Conservation (phyloP, 2,113 vertebrate species). For the Ceyx cyanopectus region DNA sequence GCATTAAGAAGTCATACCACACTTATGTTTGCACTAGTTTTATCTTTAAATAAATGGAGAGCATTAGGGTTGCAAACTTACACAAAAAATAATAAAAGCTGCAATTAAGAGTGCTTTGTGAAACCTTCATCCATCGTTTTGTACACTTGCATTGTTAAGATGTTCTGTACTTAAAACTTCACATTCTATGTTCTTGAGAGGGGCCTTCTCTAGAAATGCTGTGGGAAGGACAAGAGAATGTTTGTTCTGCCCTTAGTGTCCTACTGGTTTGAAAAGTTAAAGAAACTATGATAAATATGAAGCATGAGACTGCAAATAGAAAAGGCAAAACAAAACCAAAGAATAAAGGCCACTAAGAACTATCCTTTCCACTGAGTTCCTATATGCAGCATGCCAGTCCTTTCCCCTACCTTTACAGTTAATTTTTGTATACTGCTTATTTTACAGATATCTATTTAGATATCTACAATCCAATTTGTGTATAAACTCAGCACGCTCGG, state of each 20-base stretch:
- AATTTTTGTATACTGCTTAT: neutral
- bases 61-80: neutral
- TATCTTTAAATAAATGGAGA: neutral
- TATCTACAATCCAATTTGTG: neutral
- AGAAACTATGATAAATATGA: neutral
- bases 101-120: neutral
- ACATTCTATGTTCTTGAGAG: neutral
- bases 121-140: neutral
- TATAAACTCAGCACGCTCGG: fast-evolving
- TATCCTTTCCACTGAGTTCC: neutral
- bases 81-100: neutral
- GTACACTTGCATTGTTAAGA: neutral
- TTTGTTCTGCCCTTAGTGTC: neutral
- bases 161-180: neutral
- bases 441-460: neutral
- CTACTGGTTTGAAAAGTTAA: neutral
- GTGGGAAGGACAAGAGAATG: neutral
- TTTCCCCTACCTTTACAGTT: neutral
- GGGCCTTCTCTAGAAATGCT: neutral
- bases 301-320: neutral
- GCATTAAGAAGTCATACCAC: neutral
- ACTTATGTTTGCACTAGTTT: neutral
- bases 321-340: neutral
- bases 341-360: neutral
- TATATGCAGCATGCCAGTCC: neutral